These are phyloP conservation scores for Odontomyia ornata DNA, from an alignment of 2,888 invertebrate genomes.

Conservation along the genomic window DNA sequence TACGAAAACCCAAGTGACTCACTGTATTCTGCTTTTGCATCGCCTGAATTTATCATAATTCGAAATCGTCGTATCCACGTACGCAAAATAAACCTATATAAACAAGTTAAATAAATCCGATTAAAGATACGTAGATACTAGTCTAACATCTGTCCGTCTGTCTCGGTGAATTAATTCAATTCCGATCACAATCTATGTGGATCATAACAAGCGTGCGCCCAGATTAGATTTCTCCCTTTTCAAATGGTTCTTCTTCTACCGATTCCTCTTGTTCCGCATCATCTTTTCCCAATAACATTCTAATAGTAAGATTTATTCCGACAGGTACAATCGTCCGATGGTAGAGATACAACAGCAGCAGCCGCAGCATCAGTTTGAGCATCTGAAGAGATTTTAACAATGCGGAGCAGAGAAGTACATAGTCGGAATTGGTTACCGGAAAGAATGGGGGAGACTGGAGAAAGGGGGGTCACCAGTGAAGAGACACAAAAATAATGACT, in stretches of 20 bases:
- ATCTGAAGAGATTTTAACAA: background rate
- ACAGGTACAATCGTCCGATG: background rate
- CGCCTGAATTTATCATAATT: too few species aligned
- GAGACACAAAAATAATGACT: background rate
- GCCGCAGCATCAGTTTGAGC: background rate
- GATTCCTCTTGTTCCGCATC: background rate
- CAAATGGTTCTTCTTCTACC: background rate
- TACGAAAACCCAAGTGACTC: too few species aligned
- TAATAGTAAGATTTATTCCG: background rate
- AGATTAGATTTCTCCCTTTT: background rate
- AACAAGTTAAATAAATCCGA: slow-evolving; percentile 5
- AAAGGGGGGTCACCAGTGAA: background rate
- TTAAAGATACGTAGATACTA: background rate
- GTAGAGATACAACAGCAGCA: background rate
- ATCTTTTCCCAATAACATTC: background rate
- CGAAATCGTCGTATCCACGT: background rate
- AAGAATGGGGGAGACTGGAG: too few species aligned
- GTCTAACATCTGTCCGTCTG: background rate
- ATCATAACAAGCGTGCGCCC: background rate
- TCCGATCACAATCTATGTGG: background rate
- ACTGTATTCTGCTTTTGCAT: too few species aligned
- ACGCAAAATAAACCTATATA: background rate
- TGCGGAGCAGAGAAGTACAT: background rate
- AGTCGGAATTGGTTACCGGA: too few species aligned
- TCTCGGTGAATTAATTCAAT: slow-evolving; percentile 9